These are phyloP conservation scores for Pherbina coryleti DNA, from an alignment of 2,888 invertebrate species.

Conservation along the genomic window DNA sequence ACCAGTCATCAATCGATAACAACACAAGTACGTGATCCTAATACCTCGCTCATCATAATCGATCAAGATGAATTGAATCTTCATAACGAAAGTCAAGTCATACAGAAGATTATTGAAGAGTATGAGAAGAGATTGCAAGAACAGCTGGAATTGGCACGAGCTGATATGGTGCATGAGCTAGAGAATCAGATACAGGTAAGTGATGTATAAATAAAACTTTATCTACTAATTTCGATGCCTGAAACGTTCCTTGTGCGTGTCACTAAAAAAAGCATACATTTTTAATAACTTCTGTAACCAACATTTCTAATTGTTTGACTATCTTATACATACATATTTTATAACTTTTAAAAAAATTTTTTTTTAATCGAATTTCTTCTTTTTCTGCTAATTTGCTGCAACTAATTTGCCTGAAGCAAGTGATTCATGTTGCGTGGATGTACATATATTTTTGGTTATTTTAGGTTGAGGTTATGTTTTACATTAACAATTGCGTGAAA, in stretches of 20 bases:
- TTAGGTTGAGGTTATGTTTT: no score
- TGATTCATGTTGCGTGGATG: background rate
- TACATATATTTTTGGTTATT: no score
- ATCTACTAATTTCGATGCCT: no score
- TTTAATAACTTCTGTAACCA: background rate
- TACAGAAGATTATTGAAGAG: slow-evolving; percentile 67
- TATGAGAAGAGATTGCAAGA: slow-evolving; percentile 74
- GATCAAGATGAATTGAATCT: slow-evolving; percentile 66
- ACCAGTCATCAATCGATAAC: slow-evolving; percentile 35
- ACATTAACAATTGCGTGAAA: no score
- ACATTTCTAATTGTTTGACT: no score
- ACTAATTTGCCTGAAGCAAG: no score
- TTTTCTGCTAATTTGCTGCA: no score
- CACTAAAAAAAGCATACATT: no score
- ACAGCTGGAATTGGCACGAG: slow-evolving; percentile 75
- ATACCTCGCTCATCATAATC: slow-evolving; percentile 64
- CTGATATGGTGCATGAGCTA: slow-evolving; percentile 78
- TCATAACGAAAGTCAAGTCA: slow-evolving; percentile 66
- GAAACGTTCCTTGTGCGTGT: background rate
- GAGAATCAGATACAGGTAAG: slow-evolving; percentile 83
- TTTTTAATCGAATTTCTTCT: no score
- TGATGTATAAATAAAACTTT: background rate
- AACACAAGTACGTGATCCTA: slow-evolving; percentile 40
- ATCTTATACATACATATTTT: no score
- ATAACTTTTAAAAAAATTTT: no score